These are phyloP conservation scores for Folsomia candida DNA, from an alignment of 2,888 invertebrate species.

Conservation along the genomic window DNA sequence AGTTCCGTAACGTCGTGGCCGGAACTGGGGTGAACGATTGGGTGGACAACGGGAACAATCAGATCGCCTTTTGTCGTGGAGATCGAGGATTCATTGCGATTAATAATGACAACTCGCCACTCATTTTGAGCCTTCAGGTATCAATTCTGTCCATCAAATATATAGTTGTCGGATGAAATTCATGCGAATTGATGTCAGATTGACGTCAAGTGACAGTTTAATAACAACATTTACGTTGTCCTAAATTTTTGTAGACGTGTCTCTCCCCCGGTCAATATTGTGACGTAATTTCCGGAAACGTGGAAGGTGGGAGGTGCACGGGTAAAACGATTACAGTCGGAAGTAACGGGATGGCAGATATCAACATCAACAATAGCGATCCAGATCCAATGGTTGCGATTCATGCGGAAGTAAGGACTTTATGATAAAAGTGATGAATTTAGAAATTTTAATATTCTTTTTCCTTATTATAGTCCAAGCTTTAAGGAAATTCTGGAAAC, in stretches of 20 bases:
- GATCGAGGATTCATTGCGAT: conserved; percentile 63
- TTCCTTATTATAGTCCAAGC: too few relatives aligned
- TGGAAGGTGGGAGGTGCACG: conserved; percentile 52
- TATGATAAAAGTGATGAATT: too few relatives aligned
- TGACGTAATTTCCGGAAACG: conserved; percentile 55
- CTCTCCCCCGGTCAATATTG: conserved; percentile 58
- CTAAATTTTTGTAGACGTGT: too few relatives aligned
- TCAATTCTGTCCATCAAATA: too few relatives aligned
- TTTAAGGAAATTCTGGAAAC: too few relatives aligned
- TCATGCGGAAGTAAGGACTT: conserved; percentile 51
- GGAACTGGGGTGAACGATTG: conserved; percentile 59
- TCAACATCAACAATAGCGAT: conserved; percentile 52
- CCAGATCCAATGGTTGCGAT: conserved; percentile 55
- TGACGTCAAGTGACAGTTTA: too few relatives aligned
- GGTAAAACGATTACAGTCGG: conserved; percentile 55
- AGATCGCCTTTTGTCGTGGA: conserved; percentile 67
- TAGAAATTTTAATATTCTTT: too few relatives aligned
- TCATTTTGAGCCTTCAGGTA: conserved; percentile 53
- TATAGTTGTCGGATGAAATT: too few relatives aligned
- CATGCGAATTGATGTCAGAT: too few relatives aligned
- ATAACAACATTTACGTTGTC: too few relatives aligned
- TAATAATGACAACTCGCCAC: conserved; percentile 57
- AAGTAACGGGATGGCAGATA: conserved; percentile 52
- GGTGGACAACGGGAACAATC: conserved; percentile 79
- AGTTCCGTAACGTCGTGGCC: conserved; percentile 69